Percentiles rank a stretch among this genome's conserved stretches.
Conservation (phyloP, 2,888 invertebrate genomes). For the Drosophila robusta region DNA sequence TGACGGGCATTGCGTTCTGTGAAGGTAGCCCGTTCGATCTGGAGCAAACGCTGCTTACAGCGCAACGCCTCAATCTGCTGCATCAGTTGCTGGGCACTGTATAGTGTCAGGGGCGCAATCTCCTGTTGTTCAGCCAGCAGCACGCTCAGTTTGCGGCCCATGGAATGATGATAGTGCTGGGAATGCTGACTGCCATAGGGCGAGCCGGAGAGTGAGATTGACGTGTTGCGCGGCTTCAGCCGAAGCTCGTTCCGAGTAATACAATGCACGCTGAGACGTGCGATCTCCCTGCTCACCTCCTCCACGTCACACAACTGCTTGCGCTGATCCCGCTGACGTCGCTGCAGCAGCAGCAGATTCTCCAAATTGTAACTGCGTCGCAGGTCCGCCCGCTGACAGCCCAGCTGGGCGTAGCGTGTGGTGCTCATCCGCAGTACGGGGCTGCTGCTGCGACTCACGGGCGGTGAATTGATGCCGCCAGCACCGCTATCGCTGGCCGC, state of each 20-base stretch:
- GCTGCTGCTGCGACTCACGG: constrained; percentile 80
- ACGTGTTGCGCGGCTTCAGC: constrained; percentile 71
- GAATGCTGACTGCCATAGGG: constrained; percentile 47
- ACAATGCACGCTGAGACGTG: constrained; percentile 85
- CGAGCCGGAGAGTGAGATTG: constrained; percentile 63
- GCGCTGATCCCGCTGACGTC: constrained; percentile 90
- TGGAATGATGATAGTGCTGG: constrained; percentile 76
- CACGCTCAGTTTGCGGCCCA: constrained; percentile 83
- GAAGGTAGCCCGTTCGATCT: constrained; percentile 63
- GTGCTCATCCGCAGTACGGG: constrained; percentile 79
- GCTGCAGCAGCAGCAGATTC: constrained; percentile 89
- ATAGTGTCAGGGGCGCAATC: constrained; percentile 80
- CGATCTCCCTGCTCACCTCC: constrained; percentile 86
- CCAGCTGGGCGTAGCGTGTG: constrained; percentile 81
- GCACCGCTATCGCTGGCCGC: constrained; percentile 25
- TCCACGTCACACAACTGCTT: constrained; percentile 88
- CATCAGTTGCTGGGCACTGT: constrained; percentile 81
- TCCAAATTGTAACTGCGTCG: constrained; percentile 90
- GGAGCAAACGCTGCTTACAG: constrained; percentile 68
- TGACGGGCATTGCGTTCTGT: constrained; percentile 83
- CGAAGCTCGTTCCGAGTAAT: constrained; percentile 73
- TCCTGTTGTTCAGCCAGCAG: constrained; percentile 80
- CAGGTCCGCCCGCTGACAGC: constrained; percentile 88
- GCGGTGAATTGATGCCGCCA: constrained; percentile 80
- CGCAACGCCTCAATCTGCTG: constrained; percentile 72